A percentile compares a stretch with the other conserved stretches of the same genome.
Evolutionary conservation across 2,888 invertebrate species (phyloP).

Genomic region (Gisinianus flammeolus): DNA sequence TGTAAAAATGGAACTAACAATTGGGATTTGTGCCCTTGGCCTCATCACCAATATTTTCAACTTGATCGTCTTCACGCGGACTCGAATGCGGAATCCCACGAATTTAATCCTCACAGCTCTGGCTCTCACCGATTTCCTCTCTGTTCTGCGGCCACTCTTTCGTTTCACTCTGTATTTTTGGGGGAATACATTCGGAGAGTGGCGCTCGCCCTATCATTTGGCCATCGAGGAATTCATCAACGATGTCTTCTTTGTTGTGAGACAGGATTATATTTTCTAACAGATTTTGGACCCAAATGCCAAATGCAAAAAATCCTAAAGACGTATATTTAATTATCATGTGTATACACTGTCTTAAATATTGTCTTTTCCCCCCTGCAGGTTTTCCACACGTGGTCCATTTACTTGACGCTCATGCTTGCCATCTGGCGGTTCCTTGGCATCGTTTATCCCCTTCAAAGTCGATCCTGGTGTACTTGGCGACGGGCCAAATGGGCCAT

Average conservation of each 20-base stretch:
- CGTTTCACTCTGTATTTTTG: neutral
- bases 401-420: neutral
- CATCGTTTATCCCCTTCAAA: neutral
- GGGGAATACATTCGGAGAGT: neutral
- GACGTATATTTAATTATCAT: no score
- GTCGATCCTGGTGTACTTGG: neutral
- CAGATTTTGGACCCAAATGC: neutral
- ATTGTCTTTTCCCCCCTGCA: neutral
- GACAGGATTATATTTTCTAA: neutral
- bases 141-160: neutral
- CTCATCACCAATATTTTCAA: neutral
- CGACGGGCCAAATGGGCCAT: neutral
- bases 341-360: no score
- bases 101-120: neutral
- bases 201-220: neutral
- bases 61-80: neutral
- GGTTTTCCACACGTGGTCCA: neutral
- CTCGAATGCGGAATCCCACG: neutral
- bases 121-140: slow-evolving; percentile 5
- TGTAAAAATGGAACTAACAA: neutral
- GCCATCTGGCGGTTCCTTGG: neutral
- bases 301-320: no score
- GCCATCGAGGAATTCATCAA: neutral
- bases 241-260: neutral
- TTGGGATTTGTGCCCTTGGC: neutral